Base-by-base conservation (phyloP, 2,113 vertebrate genomes). In the Hemiprocne comata region DNA sequence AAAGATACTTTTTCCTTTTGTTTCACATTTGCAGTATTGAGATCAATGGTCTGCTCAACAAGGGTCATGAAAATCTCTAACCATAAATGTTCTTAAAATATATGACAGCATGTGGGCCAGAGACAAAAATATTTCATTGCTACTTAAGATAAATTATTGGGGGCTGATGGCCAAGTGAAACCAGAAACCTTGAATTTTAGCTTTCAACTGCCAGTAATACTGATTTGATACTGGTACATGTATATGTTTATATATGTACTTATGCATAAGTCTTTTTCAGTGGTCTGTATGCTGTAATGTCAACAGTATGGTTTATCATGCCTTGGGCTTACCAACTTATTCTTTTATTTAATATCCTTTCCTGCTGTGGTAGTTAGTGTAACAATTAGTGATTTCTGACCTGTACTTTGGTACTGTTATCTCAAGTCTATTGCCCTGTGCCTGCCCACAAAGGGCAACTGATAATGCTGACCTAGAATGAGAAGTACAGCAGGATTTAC, bases 51-150 rank as follows among this genome's bases (percentile, higher is more conserved):
- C 20, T 85, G 25, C 36, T 89, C 46, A 67, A 21, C 25, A 53
- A 71, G 28, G 53, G 69, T 87, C 44, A 54, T n/a, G 38, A 55
- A 86, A 81, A 74, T 60, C 34, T 86, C 51, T 86, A 81, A n/a
- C 33, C n/a, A 78, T 93, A 90, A 86, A 96, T 86, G 78, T 54
- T 84, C 29, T 44, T 70, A 85, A 73, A 57, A 90, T 75, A 65
- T 55, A 73, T 85, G 70, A 54, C 57, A 61, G 24, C 6, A 16
- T 57, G 42, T 60, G 26, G 34, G 20, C 33, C 83, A 90, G 75
- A 58, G 33, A 44, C 53, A 74, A 53, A 46, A 44, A 28, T 50
- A 25, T 78, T 15, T 81, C 28, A 7, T 36, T 85, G 23, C 48
- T 90, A 33, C 28, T 86, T 72, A 42, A 90, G 55, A 60, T 72